Percentiles rank a stretch among this genome's conserved stretches.
phyloP scores from a whole-genome alignment of 35 echinoderm and acorn worm species.

The Nesometra sesokonis region DNA sequence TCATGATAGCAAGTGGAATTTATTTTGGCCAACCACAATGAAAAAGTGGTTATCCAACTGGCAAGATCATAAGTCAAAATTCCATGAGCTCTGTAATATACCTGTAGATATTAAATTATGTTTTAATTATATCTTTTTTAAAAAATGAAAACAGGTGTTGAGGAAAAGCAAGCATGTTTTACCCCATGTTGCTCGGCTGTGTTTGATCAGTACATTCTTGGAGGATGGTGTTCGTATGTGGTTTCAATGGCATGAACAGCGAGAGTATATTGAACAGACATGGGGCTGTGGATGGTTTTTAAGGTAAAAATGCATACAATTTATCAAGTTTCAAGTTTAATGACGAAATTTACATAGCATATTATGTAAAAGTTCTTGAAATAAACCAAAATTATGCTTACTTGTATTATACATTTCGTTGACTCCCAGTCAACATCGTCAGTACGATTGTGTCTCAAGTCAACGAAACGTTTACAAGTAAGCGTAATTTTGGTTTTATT shows the following conservation, averaged over 20 bases:
- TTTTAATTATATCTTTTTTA: background rate
- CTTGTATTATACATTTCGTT: too few species aligned
- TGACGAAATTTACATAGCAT: too few species aligned
- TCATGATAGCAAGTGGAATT: background rate
- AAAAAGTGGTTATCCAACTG: background rate
- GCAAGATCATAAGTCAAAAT: background rate
- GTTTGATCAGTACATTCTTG: constrained; percentile 95
- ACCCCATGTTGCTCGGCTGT: constrained; percentile 84
- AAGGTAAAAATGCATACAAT: constrained; percentile 21
- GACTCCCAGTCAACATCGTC: too few species aligned
- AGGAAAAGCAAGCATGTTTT: constrained; percentile 82
- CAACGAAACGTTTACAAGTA: too few species aligned
- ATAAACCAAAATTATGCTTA: too few species aligned
- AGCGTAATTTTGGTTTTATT: too few species aligned
- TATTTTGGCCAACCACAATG: background rate
- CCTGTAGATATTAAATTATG: background rate
- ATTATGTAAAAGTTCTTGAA: too few species aligned
- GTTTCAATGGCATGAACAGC: constrained; percentile 96
- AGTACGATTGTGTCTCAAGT: too few species aligned
- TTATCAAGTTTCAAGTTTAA: too few species aligned
- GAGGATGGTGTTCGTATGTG: constrained; percentile 99
- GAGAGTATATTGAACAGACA: constrained; percentile 91
- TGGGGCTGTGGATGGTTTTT: constrained; percentile 87
- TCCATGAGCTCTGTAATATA: background rate
- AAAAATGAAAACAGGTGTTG: constrained; percentile 77